A percentile compares a stretch with the other conserved stretches of the same genome.
phyloP scores from a whole-genome alignment of 1,140 invertebrate genomes.

The Dinoponera quadriceps region DNA sequence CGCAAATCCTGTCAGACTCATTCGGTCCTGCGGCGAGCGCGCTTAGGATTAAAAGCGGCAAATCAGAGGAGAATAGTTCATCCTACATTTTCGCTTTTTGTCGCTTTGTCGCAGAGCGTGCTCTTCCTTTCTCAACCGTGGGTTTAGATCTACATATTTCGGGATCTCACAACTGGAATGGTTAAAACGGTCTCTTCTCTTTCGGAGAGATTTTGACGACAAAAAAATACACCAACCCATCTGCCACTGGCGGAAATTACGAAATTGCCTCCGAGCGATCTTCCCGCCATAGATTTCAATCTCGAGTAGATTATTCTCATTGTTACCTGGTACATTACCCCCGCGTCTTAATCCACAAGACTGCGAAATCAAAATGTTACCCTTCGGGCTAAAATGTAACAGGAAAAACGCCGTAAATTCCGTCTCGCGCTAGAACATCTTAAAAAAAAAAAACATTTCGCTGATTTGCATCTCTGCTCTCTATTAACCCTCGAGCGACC shows the following conservation, averaged over 20 bases:
- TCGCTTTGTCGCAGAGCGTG: constrained; percentile 9
- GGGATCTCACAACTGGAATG: neutral
- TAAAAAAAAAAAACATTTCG: too few relatives aligned
- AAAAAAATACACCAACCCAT: neutral
- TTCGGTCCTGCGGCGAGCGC: constrained; percentile 10
- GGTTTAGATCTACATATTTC: constrained; percentile 47
- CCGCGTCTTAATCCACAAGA: neutral
- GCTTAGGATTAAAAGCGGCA: constrained; percentile 40
- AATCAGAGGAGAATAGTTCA: constrained; percentile 43
- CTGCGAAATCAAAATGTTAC: neutral
- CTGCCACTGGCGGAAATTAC: neutral
- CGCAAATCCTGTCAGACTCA: constrained; percentile 31
- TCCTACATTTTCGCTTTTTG: constrained; percentile 29
- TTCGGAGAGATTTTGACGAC: neutral
- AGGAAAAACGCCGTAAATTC: too few relatives aligned
- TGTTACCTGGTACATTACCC: neutral
- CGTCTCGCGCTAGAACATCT: too few relatives aligned
- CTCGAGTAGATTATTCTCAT: neutral
- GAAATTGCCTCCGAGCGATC: neutral
- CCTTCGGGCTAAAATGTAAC: too few relatives aligned
- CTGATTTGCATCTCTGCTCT: too few relatives aligned
- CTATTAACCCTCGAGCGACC: too few relatives aligned
- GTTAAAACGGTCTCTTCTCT: constrained; percentile 9
- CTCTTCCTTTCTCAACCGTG: neutral
- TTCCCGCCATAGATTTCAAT: constrained; percentile 2